Conservation (phyloP, 1,140 invertebrate genomes). For the Trachymyrmex cornetzi region DNA sequence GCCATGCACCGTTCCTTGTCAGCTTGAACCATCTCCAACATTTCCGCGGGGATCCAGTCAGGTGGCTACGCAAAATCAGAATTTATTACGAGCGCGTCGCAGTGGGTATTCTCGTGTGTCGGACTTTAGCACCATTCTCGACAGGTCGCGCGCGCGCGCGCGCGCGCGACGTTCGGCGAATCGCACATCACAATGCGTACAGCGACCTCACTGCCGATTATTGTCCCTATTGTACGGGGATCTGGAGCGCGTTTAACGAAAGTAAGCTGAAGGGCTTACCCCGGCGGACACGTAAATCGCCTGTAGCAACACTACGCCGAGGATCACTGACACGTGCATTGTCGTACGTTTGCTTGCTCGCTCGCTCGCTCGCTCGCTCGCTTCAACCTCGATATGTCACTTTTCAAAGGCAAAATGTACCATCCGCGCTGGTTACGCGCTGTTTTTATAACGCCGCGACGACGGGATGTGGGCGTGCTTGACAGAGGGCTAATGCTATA, state of each 20-base stretch:
- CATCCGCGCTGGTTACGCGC: background rate
- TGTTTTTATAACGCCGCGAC: slow-evolving; percentile 76
- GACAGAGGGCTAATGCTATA: slow-evolving; percentile 56
- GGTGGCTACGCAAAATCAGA: slow-evolving; percentile 70
- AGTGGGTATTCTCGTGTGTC: background rate
- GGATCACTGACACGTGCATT: slow-evolving; percentile 57
- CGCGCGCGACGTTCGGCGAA: background rate
- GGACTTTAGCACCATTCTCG: slow-evolving; percentile 24
- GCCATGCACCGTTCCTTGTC: slow-evolving; percentile 83
- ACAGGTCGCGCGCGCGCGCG: background rate
- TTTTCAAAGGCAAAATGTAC: slow-evolving; percentile 37
- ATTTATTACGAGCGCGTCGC: slow-evolving; percentile 53
- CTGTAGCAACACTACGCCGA: slow-evolving; percentile 58
- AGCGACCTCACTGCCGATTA: slow-evolving; percentile 3
- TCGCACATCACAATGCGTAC: slow-evolving; percentile 23
- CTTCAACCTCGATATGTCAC: background rate
- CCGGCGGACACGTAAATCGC: slow-evolving; percentile 67
- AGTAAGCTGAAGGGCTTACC: slow-evolving; percentile 71
- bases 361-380: background rate
- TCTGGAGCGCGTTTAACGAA: slow-evolving; percentile 30
- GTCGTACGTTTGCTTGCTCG: background rate
- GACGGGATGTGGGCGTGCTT: slow-evolving; percentile 82
- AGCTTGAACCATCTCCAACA: slow-evolving; percentile 80
- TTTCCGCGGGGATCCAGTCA: slow-evolving; percentile 80
- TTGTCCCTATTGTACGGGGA: background rate